A percentile compares a stretch with the other conserved stretches of the same genome.
phyloP scores from a whole-genome alignment of 2,888 invertebrate genomes.

The Eupsilia transversa region DNA sequence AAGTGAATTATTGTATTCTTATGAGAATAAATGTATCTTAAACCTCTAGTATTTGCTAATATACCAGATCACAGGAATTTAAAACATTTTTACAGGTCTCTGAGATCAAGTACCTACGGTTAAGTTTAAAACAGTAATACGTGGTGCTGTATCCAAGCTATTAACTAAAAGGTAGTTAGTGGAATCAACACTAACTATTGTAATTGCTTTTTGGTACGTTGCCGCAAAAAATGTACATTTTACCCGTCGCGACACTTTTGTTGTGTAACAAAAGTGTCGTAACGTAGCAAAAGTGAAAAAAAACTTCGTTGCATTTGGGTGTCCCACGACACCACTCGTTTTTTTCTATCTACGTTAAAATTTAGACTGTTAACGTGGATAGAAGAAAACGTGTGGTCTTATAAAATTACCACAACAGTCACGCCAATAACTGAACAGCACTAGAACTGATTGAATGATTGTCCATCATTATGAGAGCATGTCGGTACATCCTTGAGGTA shows the following conservation, averaged over 20 bases:
- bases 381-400: too few relatives aligned
- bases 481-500: constrained; percentile 32
- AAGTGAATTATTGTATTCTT: not conserved
- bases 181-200: not conserved
- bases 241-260: too few relatives aligned
- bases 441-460: constrained; percentile 47
- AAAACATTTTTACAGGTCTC: not conserved
- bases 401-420: constrained; percentile 3
- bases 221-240: too few relatives aligned
- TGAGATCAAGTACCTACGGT: too few relatives aligned
- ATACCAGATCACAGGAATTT: not conserved
- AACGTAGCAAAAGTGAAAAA: too few relatives aligned
- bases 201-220: too few relatives aligned
- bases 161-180: not conserved
- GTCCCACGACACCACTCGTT: too few relatives aligned
- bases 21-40: not conserved
- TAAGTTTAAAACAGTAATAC: not conserved
- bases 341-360: not conserved
- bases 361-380: too few relatives aligned
- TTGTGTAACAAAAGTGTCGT: too few relatives aligned
- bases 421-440: constrained; percentile 11
- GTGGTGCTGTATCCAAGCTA: not conserved
- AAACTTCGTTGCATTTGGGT: too few relatives aligned
- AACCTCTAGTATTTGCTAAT: too few relatives aligned
- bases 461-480: constrained; percentile 14